Percentiles rank a stretch among this genome's conserved stretches.
These are phyloP conservation scores for Gila robusta DNA, from an alignment of 2,797 vertebrate genomes.

Conservation along the genomic window DNA sequence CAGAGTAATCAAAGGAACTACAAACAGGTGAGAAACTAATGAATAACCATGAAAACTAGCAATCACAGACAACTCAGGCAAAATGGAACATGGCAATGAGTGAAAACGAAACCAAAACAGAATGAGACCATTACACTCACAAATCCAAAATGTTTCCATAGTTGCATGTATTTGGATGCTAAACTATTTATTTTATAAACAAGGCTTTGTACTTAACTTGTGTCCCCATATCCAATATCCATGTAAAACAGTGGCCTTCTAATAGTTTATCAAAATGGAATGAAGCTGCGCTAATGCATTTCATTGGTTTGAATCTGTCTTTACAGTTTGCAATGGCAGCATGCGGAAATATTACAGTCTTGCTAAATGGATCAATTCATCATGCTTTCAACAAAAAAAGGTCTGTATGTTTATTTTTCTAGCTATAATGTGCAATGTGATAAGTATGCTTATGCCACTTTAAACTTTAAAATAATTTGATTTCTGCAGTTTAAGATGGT, in stretches of 20 bases:
- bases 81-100: neutral
- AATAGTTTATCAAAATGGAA: neutral
- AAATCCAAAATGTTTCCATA: neutral
- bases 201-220: neutral
- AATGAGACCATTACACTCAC: neutral
- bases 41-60: neutral
- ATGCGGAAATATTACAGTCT: constrained; percentile 81
- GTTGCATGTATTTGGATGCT: neutral
- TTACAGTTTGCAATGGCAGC: constrained; percentile 80
- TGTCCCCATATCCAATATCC: neutral
- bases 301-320: neutral
- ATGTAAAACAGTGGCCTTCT: neutral
- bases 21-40: too few species aligned
- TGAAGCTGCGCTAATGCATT: neutral
- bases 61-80: neutral
- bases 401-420: constrained; percentile 59
- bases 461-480: neutral
- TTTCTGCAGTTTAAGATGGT: neutral
- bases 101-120: neutral
- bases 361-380: constrained; percentile 80
- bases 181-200: neutral
- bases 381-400: constrained; percentile 79
- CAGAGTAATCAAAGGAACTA: neutral
- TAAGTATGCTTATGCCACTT: neutral
- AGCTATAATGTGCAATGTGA: neutral